Percentiles rank a stretch among this genome's conserved stretches.
These are phyloP conservation scores for Ramphastos sulfuratus DNA, from an alignment of 2,113 vertebrate species.

Conservation along the genomic window DNA sequence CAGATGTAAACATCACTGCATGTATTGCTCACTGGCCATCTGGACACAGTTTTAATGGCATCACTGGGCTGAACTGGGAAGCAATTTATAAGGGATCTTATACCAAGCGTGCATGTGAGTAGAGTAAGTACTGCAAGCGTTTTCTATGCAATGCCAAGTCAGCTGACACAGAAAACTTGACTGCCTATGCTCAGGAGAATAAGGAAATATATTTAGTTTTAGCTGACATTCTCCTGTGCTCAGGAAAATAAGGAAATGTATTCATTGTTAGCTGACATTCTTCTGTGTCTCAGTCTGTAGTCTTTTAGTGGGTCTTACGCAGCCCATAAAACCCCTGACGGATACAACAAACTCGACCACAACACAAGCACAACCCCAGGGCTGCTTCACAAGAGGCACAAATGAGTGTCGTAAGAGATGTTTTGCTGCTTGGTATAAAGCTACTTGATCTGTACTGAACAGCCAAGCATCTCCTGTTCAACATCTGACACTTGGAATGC, in stretches of 20 bases:
- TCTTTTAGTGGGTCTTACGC: not conserved
- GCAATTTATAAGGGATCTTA: not conserved
- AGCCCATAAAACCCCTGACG: not conserved
- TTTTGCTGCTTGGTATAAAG: not conserved
- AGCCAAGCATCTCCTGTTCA: not conserved
- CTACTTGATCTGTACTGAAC: not conserved
- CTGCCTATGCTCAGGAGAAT: not conserved
- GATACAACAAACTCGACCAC: not conserved
- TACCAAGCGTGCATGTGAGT: not conserved
- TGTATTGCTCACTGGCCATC: not conserved
- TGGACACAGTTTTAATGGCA: not conserved
- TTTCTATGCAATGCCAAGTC: not conserved
- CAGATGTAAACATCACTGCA: not conserved
- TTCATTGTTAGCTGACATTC: not conserved
- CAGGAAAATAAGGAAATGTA: not conserved
- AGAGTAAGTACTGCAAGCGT: not conserved
- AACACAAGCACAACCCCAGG: not conserved
- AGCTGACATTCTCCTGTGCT: not conserved
- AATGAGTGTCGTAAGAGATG: not conserved
- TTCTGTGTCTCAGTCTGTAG: not conserved
- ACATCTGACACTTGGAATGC: not conserved
- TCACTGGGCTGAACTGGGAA: not conserved
- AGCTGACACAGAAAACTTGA: not conserved
- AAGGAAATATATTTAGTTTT: not conserved
- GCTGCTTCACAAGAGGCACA: not conserved